phyloP scores from a whole-genome alignment of 2,113 vertebrate species.

The Crocuta crocuta region DNA sequence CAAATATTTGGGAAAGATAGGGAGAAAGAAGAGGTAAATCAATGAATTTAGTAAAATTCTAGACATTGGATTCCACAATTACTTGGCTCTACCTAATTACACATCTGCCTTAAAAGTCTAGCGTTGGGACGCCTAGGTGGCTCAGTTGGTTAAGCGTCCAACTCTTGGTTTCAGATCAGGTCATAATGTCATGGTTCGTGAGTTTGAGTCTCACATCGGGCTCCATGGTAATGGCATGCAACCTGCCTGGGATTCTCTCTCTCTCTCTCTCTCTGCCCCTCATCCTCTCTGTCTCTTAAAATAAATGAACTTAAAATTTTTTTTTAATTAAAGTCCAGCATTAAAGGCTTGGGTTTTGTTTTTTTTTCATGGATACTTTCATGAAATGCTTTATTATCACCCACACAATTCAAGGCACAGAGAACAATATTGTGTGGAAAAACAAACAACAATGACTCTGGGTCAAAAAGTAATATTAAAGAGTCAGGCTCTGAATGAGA shows the following conservation, averaged over 20 bases:
- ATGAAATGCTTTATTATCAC: background rate
- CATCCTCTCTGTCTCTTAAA: no score
- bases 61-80: background rate
- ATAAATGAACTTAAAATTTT: no score
- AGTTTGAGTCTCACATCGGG: no score
- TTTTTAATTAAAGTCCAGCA: background rate
- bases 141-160: no score
- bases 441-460: background rate
- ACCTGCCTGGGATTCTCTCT: no score
- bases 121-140: background rate
- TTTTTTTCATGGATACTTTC: background rate
- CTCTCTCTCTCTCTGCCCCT: no score
- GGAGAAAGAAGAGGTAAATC: background rate
- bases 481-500: background rate
- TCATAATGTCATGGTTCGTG: no score
- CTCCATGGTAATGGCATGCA: no score
- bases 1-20: background rate
- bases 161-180: no score
- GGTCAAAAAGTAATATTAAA: background rate
- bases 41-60: background rate
- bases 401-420: background rate
- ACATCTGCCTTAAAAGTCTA: background rate
- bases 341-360: background rate
- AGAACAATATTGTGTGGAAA: background rate
- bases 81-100: background rate